Conservation (phyloP, 1,140 invertebrate genomes). For the Carposina sasakii region DNA sequence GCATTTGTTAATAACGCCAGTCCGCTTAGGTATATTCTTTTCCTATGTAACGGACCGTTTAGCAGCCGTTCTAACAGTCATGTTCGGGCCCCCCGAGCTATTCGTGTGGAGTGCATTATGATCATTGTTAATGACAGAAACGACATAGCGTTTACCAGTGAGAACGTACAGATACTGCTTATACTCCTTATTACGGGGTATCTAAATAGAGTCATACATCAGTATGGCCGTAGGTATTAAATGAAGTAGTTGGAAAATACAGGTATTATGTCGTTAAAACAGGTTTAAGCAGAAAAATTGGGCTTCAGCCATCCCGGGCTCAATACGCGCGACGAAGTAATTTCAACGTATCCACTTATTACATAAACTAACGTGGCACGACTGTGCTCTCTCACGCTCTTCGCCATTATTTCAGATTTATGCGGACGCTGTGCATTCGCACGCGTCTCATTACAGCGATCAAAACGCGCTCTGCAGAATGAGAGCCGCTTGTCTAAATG, state of each 20-base stretch:
- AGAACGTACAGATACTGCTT: slow-evolving; percentile 17
- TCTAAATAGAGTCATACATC: slow-evolving; percentile 29
- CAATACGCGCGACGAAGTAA: slow-evolving; percentile 25
- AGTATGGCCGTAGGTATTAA: neutral
- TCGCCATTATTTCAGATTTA: slow-evolving; percentile 47
- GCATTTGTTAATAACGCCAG: too few relatives aligned
- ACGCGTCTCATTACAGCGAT: slow-evolving; percentile 50
- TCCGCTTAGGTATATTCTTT: too few relatives aligned
- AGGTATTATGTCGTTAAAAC: slow-evolving; percentile 18
- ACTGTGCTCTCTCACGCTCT: slow-evolving; percentile 52
- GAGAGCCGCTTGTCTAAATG: slow-evolving; percentile 39
- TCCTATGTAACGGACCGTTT: too few relatives aligned
- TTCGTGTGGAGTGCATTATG: slow-evolving; percentile 37
- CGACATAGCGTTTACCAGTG: slow-evolving; percentile 16
- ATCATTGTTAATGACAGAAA: slow-evolving; percentile 41
- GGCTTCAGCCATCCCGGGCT: slow-evolving; percentile 22
- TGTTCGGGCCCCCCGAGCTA: slow-evolving; percentile 20
- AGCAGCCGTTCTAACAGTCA: slow-evolving; percentile 20
- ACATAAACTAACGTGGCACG: slow-evolving; percentile 50
- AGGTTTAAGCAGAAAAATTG: slow-evolving; percentile 27
- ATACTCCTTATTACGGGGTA: slow-evolving; percentile 21
- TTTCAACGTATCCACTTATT: slow-evolving; percentile 46
- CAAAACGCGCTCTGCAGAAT: slow-evolving; percentile 35
- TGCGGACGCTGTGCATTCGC: slow-evolving; percentile 36
- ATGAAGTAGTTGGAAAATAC: slow-evolving; percentile 11